A percentile compares a stretch with the other conserved stretches of the same genome.
phyloP scores from a whole-genome alignment of 2,797 vertebrate genomes.

The Falco biarmicus region DNA sequence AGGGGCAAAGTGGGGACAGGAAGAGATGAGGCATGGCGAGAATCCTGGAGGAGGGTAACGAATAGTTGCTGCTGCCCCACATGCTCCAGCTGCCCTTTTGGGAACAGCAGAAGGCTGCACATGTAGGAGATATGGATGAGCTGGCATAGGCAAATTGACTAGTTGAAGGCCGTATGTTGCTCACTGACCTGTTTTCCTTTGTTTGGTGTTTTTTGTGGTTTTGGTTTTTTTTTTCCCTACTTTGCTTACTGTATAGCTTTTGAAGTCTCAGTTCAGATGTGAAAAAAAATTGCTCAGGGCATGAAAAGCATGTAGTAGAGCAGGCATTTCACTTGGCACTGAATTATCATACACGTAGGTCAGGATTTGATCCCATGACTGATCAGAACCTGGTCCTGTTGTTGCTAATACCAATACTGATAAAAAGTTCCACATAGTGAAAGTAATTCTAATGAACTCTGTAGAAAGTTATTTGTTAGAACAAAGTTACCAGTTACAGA shows the following conservation, averaged over 20 bases:
- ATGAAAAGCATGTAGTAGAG: neutral
- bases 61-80: neutral
- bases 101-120: neutral
- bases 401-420: neutral
- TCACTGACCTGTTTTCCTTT: neutral
- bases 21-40: neutral
- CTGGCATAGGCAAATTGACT: neutral
- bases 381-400: neutral
- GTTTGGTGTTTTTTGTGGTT: neutral
- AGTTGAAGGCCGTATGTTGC: neutral
- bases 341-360: neutral
- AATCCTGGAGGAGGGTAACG: constrained; percentile 4
- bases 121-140: constrained; percentile 10
- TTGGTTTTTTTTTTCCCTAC: neutral
- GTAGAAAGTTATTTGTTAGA: neutral
- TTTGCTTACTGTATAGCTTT: neutral
- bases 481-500: neutral
- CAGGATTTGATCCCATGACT: neutral
- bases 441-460: neutral
- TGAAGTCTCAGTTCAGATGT: neutral
- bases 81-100: constrained; percentile 32
- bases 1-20: neutral
- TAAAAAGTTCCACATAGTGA: neutral
- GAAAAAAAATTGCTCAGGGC: neutral
- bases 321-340: neutral